Base-by-base conservation (phyloP, 1,140 invertebrate genomes). In the Daktulosphaira vitifoliae region DNA sequence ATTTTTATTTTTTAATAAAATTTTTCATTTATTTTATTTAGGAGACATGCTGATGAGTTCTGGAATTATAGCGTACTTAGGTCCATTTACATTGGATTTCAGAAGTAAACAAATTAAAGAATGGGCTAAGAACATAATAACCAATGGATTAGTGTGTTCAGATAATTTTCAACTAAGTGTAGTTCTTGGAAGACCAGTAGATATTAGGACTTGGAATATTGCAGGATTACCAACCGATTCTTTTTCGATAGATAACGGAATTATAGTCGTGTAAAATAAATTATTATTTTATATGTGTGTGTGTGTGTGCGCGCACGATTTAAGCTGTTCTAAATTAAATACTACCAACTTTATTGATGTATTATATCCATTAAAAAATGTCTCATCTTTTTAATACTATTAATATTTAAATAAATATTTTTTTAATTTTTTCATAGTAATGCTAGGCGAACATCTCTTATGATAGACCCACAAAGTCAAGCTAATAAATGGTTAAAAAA, bases 401-500 rank as follows among this genome's bases (percentile, higher is more conserved):
- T n/a, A n/a, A n/a, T n/a, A n/a, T n/a, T n/a, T n/a, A n/a, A n/a
- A n/a, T n/a, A n/a, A n/a, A n/a, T n/a, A n/a, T n/a, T n/a, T n/a
- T n/a, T n/a, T n/a, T n/a, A n/a, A n/a, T n/a, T 33, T 62, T 22
- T 15, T 4, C 4, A 0, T 76, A 79, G 84, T 69, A 88, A 86
- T 71, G 83, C 89, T 0, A 80, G 88, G 70, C 80, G 91, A 52
- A 96, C 90, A 85, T 89, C 92, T 0, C 73, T 97, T 16, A 90
- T 96, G 84, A 94, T 97, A 70, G 94, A 97, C 78, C 93, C 93
- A 0, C 92, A 97, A 78, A 85, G 84, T 50, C 8, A 92, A 76
- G 93, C 92, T 0, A 94, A 93, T 69, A 89, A 92, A 73, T 96
- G 92, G 92, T 82, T 95, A 5, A 94, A 92, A 77, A 94, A 93